Evolutionary conservation across 2,797 vertebrate species (phyloP).

Genomic region (Galago senegalensis): DNA sequence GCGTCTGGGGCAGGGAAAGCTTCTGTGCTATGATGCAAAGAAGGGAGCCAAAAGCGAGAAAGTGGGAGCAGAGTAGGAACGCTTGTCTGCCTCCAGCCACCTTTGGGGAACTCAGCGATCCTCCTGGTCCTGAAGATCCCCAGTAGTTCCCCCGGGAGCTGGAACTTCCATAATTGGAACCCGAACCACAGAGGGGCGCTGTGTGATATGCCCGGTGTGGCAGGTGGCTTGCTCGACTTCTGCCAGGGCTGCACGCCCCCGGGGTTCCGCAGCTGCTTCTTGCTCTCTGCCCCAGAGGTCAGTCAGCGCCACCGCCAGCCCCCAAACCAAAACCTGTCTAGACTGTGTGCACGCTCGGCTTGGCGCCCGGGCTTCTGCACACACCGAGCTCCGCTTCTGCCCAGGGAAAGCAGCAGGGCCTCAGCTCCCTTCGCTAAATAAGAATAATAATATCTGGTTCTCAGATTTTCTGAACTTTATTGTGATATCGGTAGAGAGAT

Average conservation of each 20-base stretch:
- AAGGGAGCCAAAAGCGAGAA: background rate
- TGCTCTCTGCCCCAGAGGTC: background rate
- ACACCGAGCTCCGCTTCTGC: background rate
- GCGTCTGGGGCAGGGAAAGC: background rate
- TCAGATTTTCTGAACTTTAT: background rate
- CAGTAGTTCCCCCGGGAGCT: background rate
- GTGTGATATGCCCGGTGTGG: background rate
- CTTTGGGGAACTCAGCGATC: background rate
- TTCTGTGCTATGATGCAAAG: background rate
- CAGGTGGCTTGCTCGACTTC: fast-evolving
- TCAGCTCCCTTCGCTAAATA: background rate
- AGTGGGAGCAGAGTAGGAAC: background rate
- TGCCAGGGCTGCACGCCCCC: background rate
- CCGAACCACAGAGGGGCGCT: background rate
- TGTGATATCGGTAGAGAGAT: background rate
- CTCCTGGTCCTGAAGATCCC: background rate
- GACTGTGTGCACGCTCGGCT: background rate
- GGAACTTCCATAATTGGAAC: background rate
- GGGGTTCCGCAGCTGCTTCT: background rate
- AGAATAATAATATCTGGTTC: background rate
- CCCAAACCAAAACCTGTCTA: fast-evolving
- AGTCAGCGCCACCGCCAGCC: fast-evolving
- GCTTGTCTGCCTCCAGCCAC: background rate
- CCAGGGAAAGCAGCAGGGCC: background rate
- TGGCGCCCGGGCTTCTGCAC: background rate